Percentiles rank a stretch among this genome's conserved stretches.
These are phyloP conservation scores for Perca flavescens DNA, from an alignment of 2,113 vertebrate species.

Conservation along the genomic window DNA sequence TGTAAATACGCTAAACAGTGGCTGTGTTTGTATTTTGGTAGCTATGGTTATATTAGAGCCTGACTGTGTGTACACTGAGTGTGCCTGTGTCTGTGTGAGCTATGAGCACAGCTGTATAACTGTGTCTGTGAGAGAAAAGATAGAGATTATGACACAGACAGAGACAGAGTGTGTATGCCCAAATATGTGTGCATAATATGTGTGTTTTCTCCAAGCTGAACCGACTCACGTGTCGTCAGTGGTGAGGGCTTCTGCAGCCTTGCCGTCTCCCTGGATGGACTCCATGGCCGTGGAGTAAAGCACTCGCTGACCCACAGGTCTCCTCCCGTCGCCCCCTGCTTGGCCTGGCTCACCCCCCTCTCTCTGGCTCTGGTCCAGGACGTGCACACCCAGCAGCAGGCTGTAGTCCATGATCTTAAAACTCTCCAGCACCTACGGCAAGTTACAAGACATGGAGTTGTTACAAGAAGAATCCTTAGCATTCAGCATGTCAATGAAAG, in stretches of 20 bases:
- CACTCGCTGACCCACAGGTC: slow-evolving; percentile 91
- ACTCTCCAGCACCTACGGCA: slow-evolving; percentile 93
- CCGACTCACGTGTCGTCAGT: slow-evolving; percentile 93
- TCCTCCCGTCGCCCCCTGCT: slow-evolving; percentile 86
- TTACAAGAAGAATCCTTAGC: background rate
- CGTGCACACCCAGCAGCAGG: slow-evolving; percentile 93
- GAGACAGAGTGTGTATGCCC: slow-evolving; percentile 40
- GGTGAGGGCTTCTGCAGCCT: slow-evolving; percentile 87
- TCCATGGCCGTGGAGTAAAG: slow-evolving; percentile 99
- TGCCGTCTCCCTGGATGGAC: slow-evolving; percentile 97
- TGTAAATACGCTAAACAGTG: slow-evolving; percentile 47
- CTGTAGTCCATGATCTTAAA: slow-evolving; percentile 99
- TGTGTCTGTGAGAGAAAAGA: slow-evolving; percentile 39
- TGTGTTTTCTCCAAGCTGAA: slow-evolving; percentile 26
- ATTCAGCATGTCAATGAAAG: too few relatives aligned
- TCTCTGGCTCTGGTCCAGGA: slow-evolving; percentile 87
- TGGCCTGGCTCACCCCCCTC: slow-evolving; percentile 89
- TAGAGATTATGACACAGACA: slow-evolving; percentile 26
- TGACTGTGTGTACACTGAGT: slow-evolving; percentile 24
- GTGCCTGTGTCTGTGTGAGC: slow-evolving; percentile 24
- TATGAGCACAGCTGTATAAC: slow-evolving; percentile 50
- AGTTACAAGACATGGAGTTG: slow-evolving; percentile 6
- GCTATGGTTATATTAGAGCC: slow-evolving; percentile 65
- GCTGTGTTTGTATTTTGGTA: slow-evolving; percentile 70
- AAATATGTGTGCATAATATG: slow-evolving; percentile 57